Conservation (phyloP, 2,888 invertebrate species). For the Branchellion lobata region DNA sequence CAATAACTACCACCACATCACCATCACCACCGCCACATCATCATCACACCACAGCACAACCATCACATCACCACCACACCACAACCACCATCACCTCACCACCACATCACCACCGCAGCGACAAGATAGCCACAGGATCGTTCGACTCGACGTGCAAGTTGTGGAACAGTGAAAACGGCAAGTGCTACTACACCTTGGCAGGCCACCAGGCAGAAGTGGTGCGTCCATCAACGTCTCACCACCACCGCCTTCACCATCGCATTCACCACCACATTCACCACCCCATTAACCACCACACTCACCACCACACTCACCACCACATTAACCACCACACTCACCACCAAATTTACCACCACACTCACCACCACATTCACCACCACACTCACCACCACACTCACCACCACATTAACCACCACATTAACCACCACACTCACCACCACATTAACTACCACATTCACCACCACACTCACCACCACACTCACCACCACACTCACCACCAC, state of each 20-base stretch:
- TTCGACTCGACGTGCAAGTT: constrained; percentile 63
- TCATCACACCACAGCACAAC: too few relatives aligned
- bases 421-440: neutral
- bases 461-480: neutral
- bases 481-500: neutral
- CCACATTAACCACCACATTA: neutral
- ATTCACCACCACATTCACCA: too few relatives aligned
- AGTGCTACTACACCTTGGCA: constrained; percentile 61
- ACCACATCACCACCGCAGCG: constrained; percentile 53
- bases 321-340: neutral
- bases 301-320: neutral
- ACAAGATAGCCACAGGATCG: constrained; percentile 63
- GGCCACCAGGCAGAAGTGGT: constrained; percentile 63
- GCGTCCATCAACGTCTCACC: constrained; percentile 50
- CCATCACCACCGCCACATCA: too few relatives aligned
- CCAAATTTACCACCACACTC: neutral
- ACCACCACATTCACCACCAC: neutral
- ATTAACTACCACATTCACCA: neutral
- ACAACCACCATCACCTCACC: too few relatives aligned
- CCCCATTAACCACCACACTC: too few relatives aligned
- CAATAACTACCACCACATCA: too few relatives aligned
- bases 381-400: neutral
- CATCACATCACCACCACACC: too few relatives aligned
- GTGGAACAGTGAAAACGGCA: constrained; percentile 62
- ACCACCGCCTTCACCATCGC: too few relatives aligned